phyloP scores from a whole-genome alignment of 1,140 invertebrate species.

The Octopus sinensis region DNA sequence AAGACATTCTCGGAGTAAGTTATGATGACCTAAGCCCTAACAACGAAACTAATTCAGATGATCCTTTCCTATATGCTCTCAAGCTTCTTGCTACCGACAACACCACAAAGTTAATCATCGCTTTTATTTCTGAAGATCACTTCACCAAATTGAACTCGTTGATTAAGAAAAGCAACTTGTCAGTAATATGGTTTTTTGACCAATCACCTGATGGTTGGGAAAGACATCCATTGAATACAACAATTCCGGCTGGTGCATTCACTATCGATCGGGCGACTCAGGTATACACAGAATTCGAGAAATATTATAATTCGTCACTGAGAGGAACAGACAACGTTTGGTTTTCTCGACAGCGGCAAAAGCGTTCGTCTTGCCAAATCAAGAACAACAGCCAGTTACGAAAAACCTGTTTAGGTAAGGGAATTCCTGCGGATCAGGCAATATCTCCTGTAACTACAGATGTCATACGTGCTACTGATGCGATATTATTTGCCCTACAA shows the following conservation, averaged over 20 bases:
- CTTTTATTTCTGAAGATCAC: conserved; percentile 27
- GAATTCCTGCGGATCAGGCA: not conserved
- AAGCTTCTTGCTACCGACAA: not conserved
- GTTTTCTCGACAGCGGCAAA: conserved; percentile 19
- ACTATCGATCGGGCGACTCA: conserved; percentile 30
- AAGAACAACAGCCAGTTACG: not conserved
- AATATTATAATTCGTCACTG: conserved; percentile 19
- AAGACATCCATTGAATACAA: conserved; percentile 14
- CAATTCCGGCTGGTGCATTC: conserved; percentile 35
- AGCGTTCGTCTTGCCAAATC: conserved; percentile 11
- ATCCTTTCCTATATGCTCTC: not conserved
- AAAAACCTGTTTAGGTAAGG: not conserved
- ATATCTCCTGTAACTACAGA: conserved; percentile 19
- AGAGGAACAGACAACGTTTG: conserved; percentile 10
- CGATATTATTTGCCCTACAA: conserved; percentile 34
- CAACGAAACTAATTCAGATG: not conserved
- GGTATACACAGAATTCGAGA: conserved; percentile 31
- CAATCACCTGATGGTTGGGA: conserved; percentile 34
- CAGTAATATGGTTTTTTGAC: conserved; percentile 35
- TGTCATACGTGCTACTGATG: conserved; percentile 29
- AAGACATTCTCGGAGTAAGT: conserved; percentile 7
- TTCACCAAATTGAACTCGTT: conserved; percentile 29
- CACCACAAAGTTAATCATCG: conserved; percentile 24
- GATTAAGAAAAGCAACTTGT: conserved; percentile 19
- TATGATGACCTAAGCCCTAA: not conserved